Evolutionary conservation across 2,888 invertebrate genomes (phyloP).

Genomic region (Sphecodes monilicornis): DNA sequence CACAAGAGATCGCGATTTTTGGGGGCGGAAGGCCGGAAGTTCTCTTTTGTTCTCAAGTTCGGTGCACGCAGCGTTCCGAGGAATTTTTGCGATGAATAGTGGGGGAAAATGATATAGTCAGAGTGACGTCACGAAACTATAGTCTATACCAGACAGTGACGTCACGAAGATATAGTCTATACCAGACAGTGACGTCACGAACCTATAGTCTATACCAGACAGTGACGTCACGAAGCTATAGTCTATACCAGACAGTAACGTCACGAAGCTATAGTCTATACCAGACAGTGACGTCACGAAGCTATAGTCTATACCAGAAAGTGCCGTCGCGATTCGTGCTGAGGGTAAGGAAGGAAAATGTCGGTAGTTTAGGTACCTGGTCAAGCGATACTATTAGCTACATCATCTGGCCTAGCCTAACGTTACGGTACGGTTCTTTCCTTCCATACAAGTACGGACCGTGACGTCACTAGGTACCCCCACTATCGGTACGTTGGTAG

Average conservation of each 20-base stretch:
- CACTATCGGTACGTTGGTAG: too few relatives aligned
- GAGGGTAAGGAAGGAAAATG: neutral
- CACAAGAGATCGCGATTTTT: conserved; percentile 44
- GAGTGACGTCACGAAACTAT: neutral
- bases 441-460: neutral
- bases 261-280: too few relatives aligned
- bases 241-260: neutral
- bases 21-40: conserved; percentile 24
- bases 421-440: neutral
- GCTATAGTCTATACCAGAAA: neutral
- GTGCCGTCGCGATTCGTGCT: neutral
- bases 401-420: neutral
- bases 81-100: too few relatives aligned
- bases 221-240: neutral
- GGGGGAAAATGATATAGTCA: neutral
- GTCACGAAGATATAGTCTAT: neutral
- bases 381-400: neutral
- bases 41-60: neutral
- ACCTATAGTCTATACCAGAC: neutral
- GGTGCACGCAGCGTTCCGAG: neutral
- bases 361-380: neutral
- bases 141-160: neutral
- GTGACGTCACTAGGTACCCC: neutral
- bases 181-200: neutral
- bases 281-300: neutral